A percentile compares a stretch with the other conserved stretches of the same genome.
Evolutionary conservation across 2,888 invertebrate genomes (phyloP).

Genomic region (Prosopocoilus inquinatus): DNA sequence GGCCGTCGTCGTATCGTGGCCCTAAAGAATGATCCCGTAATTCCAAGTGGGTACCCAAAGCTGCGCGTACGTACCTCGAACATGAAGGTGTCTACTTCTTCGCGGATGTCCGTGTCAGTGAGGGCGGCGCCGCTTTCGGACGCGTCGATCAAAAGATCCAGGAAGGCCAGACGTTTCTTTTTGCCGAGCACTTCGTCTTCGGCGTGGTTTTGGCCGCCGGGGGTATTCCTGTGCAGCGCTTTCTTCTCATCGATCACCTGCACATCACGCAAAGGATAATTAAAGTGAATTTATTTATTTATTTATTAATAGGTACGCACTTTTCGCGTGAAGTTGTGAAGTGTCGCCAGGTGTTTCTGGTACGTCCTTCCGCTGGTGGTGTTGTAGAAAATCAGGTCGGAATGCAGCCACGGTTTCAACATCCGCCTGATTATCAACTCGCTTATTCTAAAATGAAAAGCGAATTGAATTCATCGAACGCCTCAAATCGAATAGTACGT

Average conservation of each 20-base stretch:
- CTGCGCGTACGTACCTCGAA: conserved; percentile 3
- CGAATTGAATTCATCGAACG: too few species aligned
- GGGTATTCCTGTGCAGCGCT: neutral
- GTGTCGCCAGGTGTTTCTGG: neutral
- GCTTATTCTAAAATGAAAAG: conserved; percentile 8
- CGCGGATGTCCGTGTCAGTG: neutral
- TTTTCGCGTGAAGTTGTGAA: neutral
- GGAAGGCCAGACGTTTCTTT: conserved; percentile 35
- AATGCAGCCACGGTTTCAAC: conserved; percentile 3
- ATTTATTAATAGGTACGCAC: neutral
- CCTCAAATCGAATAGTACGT: too few species aligned
- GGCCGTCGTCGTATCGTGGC: conserved; percentile 2
- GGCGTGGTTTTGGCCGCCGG: neutral
- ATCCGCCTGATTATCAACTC: conserved; percentile 2
- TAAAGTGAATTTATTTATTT: neutral
- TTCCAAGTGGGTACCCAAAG: too few species aligned
- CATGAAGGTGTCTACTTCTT: conserved; percentile 1
- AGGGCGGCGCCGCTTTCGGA: conserved; percentile 24
- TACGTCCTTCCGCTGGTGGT: neutral
- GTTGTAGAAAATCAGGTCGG: conserved; percentile 6
- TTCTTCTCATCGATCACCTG: neutral
- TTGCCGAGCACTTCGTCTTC: conserved; percentile 16
- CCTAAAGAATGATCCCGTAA: neutral
- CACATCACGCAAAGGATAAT: neutral
- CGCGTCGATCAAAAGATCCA: conserved; percentile 36